Conservation (phyloP, 2,797 vertebrate genomes). For the Galago senegalensis region DNA sequence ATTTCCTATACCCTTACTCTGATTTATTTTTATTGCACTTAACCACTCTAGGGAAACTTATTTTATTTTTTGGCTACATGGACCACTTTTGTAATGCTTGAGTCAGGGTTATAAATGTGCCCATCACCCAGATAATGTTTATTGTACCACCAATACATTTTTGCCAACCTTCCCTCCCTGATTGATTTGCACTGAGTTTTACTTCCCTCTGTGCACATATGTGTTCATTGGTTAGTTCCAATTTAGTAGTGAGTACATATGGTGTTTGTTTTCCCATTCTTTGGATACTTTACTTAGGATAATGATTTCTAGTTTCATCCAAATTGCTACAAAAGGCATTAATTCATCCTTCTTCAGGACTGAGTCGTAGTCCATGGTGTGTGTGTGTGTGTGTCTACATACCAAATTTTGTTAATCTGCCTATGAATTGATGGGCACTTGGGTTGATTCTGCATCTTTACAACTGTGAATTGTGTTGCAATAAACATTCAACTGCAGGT, state of each 20-base stretch:
- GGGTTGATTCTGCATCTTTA: background rate
- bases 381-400: background rate
- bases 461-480: background rate
- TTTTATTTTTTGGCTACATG: background rate
- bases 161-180: background rate
- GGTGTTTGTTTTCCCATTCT: background rate
- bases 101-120: background rate
- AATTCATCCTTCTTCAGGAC: background rate
- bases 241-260: background rate
- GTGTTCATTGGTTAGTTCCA: background rate
- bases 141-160: background rate
- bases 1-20: background rate
- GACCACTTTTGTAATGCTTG: background rate
- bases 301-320: background rate
- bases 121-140: background rate
- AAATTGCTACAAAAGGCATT: background rate
- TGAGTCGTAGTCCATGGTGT: background rate
- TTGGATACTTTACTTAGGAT: background rate
- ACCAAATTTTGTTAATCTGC: background rate
- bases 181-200: background rate
- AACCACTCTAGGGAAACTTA: background rate
- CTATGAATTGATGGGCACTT: background rate
- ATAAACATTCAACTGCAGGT: background rate
- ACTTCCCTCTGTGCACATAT: background rate
- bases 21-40: slow-evolving; percentile 19